These are phyloP conservation scores for Limnodromus scolopaceus DNA, from an alignment of 2,797 vertebrate species.

Conservation along the genomic window DNA sequence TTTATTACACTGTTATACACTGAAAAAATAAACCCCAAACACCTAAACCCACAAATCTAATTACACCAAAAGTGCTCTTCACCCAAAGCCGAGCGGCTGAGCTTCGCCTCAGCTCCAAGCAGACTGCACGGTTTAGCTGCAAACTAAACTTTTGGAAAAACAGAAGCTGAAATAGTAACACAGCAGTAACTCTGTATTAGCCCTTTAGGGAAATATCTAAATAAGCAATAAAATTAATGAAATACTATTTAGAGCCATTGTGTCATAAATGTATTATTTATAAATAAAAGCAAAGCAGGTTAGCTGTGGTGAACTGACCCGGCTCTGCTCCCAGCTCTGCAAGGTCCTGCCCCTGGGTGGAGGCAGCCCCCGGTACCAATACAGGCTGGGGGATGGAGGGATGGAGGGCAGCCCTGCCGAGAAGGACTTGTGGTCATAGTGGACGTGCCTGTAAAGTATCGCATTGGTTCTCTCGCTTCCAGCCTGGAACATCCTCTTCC, in stretches of 20 bases:
- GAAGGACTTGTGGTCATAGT: neutral
- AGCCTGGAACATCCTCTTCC: neutral
- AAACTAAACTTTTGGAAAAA: neutral
- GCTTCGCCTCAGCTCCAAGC: neutral
- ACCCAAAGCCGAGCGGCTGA: neutral
- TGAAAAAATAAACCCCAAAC: constrained; percentile 36
- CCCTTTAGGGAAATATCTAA: constrained; percentile 37
- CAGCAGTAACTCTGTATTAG: neutral
- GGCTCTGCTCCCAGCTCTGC: neutral
- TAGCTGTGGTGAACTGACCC: neutral
- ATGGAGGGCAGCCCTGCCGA: neutral
- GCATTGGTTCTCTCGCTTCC: neutral
- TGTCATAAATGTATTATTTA: constrained; percentile 3
- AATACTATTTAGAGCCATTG: constrained; percentile 18
- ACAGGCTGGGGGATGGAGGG: neutral
- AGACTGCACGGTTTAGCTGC: neutral
- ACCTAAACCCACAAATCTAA: constrained; percentile 67
- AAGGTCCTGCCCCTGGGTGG: neutral
- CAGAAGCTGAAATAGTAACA: constrained; percentile 26
- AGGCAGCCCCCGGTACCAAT: rapidly evolving
- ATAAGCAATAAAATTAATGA: constrained; percentile 45
- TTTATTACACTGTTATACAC: constrained; percentile 35
- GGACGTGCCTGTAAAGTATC: neutral
- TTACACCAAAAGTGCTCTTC: constrained; percentile 15
- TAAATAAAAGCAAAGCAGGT: constrained; percentile 14